These are phyloP conservation scores for Xenentodon cancila DNA, from an alignment of 2,797 vertebrate genomes.

Conservation along the genomic window DNA sequence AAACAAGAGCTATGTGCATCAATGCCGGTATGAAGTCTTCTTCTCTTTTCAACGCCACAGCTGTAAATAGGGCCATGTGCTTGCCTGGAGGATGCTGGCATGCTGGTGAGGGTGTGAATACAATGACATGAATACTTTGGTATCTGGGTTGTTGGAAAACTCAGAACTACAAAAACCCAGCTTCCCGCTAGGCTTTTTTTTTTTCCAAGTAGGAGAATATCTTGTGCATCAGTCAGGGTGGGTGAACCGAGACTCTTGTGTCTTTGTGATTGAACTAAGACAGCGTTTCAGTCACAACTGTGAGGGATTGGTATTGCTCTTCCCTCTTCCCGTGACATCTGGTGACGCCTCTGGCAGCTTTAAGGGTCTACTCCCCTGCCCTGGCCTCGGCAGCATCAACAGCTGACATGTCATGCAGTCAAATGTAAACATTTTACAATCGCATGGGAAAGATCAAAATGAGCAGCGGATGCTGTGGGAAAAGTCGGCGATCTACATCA, in stretches of 20 bases:
- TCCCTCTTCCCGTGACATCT: slow-evolving; percentile 52
- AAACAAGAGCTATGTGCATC: neutral
- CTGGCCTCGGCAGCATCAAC: slow-evolving; percentile 29
- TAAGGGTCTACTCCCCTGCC: slow-evolving; percentile 39
- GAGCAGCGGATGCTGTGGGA: slow-evolving; percentile 28
- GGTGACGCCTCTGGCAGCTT: slow-evolving; percentile 54
- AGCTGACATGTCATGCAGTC: slow-evolving; percentile 3
- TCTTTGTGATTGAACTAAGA: slow-evolving; percentile 39
- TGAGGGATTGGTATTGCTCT: slow-evolving; percentile 54
- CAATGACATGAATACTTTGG: slow-evolving; percentile 45
- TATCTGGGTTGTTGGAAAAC: slow-evolving; percentile 46
- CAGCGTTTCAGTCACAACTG: slow-evolving; percentile 58
- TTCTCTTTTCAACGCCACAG: neutral
- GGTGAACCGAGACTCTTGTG: slow-evolving; percentile 12
- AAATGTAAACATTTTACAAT: slow-evolving; percentile 19
- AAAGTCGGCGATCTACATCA: slow-evolving; percentile 23
- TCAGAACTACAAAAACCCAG: neutral
- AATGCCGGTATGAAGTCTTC: slow-evolving; percentile 6
- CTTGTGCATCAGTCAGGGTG: slow-evolving; percentile 11
- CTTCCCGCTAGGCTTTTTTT: slow-evolving; percentile 13
- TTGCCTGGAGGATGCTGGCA: slow-evolving; percentile 31
- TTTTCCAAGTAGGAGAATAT: slow-evolving; percentile 41
- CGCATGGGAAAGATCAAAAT: slow-evolving; percentile 35
- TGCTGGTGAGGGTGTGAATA: slow-evolving; percentile 33
- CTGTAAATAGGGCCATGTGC: slow-evolving; percentile 44